Evolutionary conservation across 2,113 vertebrate species (phyloP), one percentile per base, ranked within the genome.

Genomic region (Oophaga pumilio): DNA sequence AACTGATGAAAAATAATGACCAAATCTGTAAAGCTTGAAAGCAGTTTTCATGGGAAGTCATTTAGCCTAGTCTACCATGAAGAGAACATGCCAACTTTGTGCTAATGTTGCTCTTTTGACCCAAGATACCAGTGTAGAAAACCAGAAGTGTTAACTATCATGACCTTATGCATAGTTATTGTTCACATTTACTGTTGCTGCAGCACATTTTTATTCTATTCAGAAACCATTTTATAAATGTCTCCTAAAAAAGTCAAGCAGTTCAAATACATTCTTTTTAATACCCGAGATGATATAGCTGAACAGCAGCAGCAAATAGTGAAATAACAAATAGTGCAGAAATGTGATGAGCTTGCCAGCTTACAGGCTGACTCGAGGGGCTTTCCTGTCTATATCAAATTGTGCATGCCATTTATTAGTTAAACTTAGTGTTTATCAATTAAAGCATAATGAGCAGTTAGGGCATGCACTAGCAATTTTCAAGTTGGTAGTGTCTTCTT

Each of bases 341-440:
- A 84, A 71, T 84, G 4, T 62, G 59, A 76, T 71, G 64, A 64
- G 28, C 69, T 24, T 82, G 17, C 50, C 10, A 43, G 52, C 79
- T 88, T 83, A 18, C 14, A 76, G 69, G 22, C 57, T 76, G 68
- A 59, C 69, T 83, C 22, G 10, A 53, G 43, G 22, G 66, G 17
- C 76, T 53, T 43, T 17, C 71, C 77, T 66, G 8, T 62, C 60
- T 60, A 60, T 59, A 87, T 87, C 59, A 71, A 87, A 81, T 43
- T 71, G 77, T 71, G 18, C 86, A 53, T 28, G 49, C 60, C 49
- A 78, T 88, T 76, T 82, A 88, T 88, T 81, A 88, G 56, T 69
- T 73, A 83, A 83, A 83, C 69, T 83, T 88, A n/a, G n/a, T 26
- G 53, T 83, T 88, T 88, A 88, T 83, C 79, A 76, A 82, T 88